Percentiles rank a stretch among this genome's conserved stretches.
Conservation (phyloP, 2,797 vertebrate species). For the Rachycentron canadum region DNA sequence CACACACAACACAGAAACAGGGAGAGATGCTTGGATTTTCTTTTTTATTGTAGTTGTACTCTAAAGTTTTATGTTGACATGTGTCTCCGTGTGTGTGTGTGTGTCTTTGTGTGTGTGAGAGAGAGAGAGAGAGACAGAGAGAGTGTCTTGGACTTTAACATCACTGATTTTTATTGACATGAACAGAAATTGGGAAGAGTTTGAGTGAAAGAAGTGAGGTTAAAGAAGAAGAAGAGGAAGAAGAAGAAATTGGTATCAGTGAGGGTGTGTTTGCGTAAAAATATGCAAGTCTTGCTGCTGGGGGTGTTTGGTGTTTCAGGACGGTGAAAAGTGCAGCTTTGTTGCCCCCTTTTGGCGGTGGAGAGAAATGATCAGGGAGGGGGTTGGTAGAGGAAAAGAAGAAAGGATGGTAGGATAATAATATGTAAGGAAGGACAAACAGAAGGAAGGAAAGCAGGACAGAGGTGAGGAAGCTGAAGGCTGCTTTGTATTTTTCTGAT, state of each 20-base stretch:
- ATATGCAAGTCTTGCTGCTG: conserved; percentile 10
- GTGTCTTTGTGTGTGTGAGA: not conserved
- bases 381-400: not conserved
- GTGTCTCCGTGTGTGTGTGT: not conserved
- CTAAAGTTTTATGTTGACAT: not conserved
- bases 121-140: not conserved
- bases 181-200: not conserved
- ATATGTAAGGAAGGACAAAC: not conserved
- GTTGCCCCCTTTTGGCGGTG: conserved; percentile 72
- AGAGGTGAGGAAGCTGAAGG: too few species aligned
- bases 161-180: conserved; percentile 1
- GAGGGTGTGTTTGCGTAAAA: not conserved
- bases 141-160: not conserved
- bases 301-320: not conserved
- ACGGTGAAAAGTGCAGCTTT: conserved; percentile 60
- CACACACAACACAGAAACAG: too few species aligned
- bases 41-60: not conserved
- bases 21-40: not conserved
- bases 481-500: too few species aligned
- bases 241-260: not conserved
- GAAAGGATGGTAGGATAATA: not conserved
- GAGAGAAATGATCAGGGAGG: conserved; percentile 37
- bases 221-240: not conserved
- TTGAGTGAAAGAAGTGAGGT: not conserved
- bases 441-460: too few species aligned